These are phyloP conservation scores for Styela plicata DNA, from an alignment of 23 tunicate genomes.

Conservation along the genomic window DNA sequence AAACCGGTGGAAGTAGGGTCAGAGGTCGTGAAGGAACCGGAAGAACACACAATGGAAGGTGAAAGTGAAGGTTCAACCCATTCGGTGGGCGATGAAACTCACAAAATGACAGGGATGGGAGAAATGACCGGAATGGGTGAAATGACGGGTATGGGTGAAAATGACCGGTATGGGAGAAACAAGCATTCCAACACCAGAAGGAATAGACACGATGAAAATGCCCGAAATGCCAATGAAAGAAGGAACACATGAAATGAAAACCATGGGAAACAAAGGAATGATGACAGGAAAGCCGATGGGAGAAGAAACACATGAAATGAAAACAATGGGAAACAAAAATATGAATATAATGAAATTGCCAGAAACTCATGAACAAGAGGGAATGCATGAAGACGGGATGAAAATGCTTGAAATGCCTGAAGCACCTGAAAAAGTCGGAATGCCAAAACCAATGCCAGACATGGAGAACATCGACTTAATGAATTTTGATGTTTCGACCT, in stretches of 20 bases:
- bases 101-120: not conserved
- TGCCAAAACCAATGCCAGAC: not conserved
- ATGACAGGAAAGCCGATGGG: not conserved
- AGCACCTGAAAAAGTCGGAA: not conserved
- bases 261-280: too few species aligned
- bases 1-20: too few species aligned
- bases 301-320: not conserved
- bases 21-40: not conserved
- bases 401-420: not conserved
- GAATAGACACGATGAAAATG: not conserved
- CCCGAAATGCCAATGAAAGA: not conserved
- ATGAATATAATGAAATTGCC: too few species aligned
- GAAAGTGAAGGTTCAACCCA: not conserved
- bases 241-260: too few species aligned
- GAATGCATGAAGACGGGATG: too few species aligned
- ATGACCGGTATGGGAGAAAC: not conserved
- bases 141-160: not conserved
- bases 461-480: too few species aligned
- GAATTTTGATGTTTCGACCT: not conserved
- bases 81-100: not conserved
- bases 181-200: not conserved
- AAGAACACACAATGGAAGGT: not conserved
- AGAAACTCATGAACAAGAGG: too few species aligned
- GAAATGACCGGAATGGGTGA: constrained; percentile 1
- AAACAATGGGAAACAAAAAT: too few species aligned